Conservation (phyloP, 2,888 invertebrate species). For the Argyresthia goedartella region DNA sequence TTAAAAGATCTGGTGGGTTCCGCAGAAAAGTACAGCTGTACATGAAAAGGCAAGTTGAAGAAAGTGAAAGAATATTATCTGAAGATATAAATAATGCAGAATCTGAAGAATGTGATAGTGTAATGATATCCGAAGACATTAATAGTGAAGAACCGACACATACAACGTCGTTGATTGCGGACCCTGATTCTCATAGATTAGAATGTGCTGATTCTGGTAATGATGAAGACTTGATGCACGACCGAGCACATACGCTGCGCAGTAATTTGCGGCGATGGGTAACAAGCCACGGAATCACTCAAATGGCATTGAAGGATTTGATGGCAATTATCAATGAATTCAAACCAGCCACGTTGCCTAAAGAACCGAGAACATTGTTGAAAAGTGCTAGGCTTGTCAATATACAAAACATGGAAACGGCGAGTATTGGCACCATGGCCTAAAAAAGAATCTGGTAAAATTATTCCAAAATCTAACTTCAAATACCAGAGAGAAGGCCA, state of each 20-base stretch:
- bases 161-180: too few relatives aligned
- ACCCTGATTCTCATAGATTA: too few relatives aligned
- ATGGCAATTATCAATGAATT: not conserved
- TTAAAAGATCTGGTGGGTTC: not conserved
- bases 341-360: not conserved
- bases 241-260: not conserved
- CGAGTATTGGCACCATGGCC: conserved; percentile 3
- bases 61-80: too few relatives aligned
- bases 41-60: not conserved
- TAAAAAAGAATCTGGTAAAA: not conserved
- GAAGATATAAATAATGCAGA: too few relatives aligned
- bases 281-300: not conserved
- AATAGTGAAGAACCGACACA: too few relatives aligned
- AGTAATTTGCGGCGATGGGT: not conserved
- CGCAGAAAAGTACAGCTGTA: not conserved
- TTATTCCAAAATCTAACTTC: not conserved
- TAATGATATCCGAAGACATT: too few relatives aligned
- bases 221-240: not conserved
- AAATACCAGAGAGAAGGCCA: too few relatives aligned
- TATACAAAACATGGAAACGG: conserved; percentile 1
- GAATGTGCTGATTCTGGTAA: too few relatives aligned
- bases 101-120: too few relatives aligned
- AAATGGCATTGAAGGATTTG: not conserved
- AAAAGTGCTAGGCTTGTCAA: not conserved
- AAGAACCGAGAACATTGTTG: not conserved